A percentile compares a stretch with the other conserved stretches of the same genome.
phyloP scores from a whole-genome alignment of 1,140 invertebrate genomes.

The Rhopalosiphum padi region DNA sequence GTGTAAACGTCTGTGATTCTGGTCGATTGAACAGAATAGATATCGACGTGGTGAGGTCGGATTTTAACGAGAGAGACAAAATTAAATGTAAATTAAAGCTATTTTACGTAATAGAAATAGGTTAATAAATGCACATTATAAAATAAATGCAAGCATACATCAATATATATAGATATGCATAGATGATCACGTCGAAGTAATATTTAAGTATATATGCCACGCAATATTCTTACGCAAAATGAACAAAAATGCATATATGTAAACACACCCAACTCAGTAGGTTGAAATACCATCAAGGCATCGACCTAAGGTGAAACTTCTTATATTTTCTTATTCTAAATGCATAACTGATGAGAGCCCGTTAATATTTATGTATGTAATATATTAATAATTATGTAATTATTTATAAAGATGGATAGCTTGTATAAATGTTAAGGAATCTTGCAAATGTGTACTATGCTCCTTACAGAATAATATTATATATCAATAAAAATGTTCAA shows the following conservation, averaged over 20 bases:
- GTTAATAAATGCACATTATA: background rate
- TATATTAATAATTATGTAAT: background rate
- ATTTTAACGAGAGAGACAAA: slow-evolving; percentile 22
- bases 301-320: background rate
- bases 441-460: background rate
- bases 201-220: background rate
- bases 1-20: background rate
- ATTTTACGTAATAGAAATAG: slow-evolving; percentile 1
- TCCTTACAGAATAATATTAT: background rate
- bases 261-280: slow-evolving; percentile 11
- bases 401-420: background rate
- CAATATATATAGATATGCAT: background rate
- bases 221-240: background rate
- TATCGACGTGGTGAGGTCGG: background rate
- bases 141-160: background rate
- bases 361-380: background rate
- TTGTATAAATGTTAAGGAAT: background rate
- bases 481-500: background rate
- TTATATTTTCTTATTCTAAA: background rate
- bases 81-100: background rate
- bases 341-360: background rate
- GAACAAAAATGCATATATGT: background rate
- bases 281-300: background rate
- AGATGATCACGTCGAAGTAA: background rate
- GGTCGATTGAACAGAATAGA: background rate